Evolutionary conservation across 2,113 vertebrate species (phyloP).

Genomic region (Caracal caracal): DNA sequence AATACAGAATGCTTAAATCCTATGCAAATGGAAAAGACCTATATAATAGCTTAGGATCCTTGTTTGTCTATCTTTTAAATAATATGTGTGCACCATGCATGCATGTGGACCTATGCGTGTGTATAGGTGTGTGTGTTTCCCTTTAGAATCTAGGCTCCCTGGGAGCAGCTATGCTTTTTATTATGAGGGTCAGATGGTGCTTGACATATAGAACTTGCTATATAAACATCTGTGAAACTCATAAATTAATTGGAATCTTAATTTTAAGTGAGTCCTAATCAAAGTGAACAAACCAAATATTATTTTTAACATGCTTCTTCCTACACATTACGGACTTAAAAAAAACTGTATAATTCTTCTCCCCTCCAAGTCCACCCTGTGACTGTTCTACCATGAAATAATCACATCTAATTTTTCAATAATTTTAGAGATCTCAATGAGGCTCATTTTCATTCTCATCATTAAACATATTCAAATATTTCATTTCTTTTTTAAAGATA

Average conservation of each 20-base stretch:
- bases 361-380: background rate
- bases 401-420: background rate
- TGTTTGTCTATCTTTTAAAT: background rate
- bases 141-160: background rate
- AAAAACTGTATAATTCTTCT: background rate
- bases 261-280: background rate
- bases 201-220: background rate
- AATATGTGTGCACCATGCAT: background rate
- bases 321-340: background rate
- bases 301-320: background rate
- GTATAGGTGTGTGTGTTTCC: rapidly evolving
- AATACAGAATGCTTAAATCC: background rate
- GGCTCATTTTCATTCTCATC: background rate
- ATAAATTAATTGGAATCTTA: background rate
- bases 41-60: background rate
- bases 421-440: background rate
- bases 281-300: background rate
- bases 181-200: background rate
- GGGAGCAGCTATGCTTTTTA: background rate
- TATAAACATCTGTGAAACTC: background rate
- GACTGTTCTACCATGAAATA: background rate
- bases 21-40: background rate
- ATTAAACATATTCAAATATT: background rate
- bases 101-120: background rate
- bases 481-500: background rate